These are phyloP conservation scores for Parotia lawesii DNA, from an alignment of 2,113 vertebrate genomes.

Conservation along the genomic window DNA sequence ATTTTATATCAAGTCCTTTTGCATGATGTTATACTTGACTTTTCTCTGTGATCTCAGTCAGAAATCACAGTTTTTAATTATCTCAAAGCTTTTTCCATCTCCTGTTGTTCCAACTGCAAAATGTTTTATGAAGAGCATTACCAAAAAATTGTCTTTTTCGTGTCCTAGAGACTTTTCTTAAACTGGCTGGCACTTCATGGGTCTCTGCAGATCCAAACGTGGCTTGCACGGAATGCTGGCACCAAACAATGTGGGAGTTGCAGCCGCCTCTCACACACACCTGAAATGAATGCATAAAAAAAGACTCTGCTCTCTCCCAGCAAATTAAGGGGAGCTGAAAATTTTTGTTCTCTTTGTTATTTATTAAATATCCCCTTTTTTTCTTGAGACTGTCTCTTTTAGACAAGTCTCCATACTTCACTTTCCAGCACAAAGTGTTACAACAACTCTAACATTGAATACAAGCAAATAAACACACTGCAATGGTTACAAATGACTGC, in stretches of 20 bases:
- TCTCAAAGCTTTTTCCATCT: not conserved
- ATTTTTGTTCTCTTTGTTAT: not conserved
- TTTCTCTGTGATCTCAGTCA: not conserved
- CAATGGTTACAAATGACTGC: not conserved
- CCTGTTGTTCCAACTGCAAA: not conserved
- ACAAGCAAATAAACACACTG: not conserved
- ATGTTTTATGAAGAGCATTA: not conserved
- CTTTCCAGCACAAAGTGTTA: not conserved
- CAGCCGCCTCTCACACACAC: not conserved
- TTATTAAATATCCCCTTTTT: not conserved
- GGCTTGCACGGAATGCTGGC: not conserved
- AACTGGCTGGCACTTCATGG: not conserved
- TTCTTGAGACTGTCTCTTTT: not conserved
- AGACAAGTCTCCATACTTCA: not conserved
- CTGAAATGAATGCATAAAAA: not conserved
- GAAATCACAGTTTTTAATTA: not conserved
- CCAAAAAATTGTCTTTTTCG: not conserved
- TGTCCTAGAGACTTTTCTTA: not conserved
- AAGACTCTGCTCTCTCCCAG: not conserved
- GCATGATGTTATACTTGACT: not conserved
- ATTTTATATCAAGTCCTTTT: not conserved
- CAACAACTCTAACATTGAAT: fast-evolving
- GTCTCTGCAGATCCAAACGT: fast-evolving
- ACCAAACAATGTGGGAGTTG: not conserved
- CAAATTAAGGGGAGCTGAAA: not conserved